These are phyloP conservation scores for Hippocampus guttulatus DNA, from an alignment of 2,113 vertebrate genomes.

Conservation along the genomic window DNA sequence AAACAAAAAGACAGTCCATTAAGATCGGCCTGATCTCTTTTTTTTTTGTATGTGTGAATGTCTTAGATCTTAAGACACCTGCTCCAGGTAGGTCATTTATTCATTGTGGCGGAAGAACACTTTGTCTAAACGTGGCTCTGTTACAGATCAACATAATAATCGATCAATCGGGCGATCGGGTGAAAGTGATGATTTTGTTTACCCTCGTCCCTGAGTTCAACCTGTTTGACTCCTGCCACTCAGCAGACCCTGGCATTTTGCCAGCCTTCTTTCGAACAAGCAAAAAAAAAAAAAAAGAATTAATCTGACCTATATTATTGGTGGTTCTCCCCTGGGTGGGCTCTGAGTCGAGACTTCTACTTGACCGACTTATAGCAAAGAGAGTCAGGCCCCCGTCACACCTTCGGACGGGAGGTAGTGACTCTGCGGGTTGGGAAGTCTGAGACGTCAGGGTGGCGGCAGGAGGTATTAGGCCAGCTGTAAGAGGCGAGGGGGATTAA, in stretches of 20 bases:
- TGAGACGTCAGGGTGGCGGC: slow-evolving; percentile 48
- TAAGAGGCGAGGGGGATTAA: slow-evolving; percentile 44
- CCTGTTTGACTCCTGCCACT: not conserved
- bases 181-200: too few species aligned
- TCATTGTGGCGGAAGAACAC: too few species aligned
- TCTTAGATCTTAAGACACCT: not conserved
- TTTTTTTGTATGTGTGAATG: not conserved
- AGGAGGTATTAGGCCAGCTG: slow-evolving; percentile 47
- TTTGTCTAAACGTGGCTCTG: too few species aligned
- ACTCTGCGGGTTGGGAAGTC: slow-evolving; percentile 54
- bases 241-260: not conserved
- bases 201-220: too few species aligned
- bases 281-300: not conserved
- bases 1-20: not conserved
- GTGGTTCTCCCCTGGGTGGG: slow-evolving; percentile 21
- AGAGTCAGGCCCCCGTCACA: slow-evolving; percentile 25
- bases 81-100: too few species aligned
- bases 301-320: not conserved
- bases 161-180: too few species aligned
- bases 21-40: not conserved
- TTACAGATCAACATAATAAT: too few species aligned
- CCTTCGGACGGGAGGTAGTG: slow-evolving; percentile 20
- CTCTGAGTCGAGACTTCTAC: not conserved
- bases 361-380: not conserved
- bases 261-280: not conserved